A percentile compares a stretch with the other conserved stretches of the same genome.
These are phyloP conservation scores for Chaenogobius annularis DNA, from an alignment of 2,113 vertebrate genomes.

Conservation along the genomic window DNA sequence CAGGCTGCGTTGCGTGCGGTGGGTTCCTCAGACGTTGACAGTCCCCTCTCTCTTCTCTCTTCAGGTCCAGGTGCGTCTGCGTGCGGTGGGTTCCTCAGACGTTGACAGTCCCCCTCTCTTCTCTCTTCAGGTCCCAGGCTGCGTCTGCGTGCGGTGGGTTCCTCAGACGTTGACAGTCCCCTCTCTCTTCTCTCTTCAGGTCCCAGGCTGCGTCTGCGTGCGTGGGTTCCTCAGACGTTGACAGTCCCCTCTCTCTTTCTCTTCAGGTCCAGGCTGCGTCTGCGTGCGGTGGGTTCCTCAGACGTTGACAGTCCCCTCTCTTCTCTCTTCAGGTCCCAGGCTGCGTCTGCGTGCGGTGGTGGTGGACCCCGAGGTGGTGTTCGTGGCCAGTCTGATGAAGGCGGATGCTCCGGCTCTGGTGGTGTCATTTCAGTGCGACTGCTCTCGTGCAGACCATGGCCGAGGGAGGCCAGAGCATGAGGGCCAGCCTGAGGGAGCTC, in stretches of 20 bases:
- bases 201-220: conserved; percentile 71
- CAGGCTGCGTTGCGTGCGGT: conserved; percentile 77
- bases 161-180: too few species aligned
- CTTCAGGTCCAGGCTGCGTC: conserved; percentile 35
- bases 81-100: conserved; percentile 61
- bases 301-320: neutral
- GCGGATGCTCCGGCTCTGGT: conserved; percentile 88
- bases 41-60: conserved; percentile 22
- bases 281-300: too few species aligned
- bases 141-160: conserved; percentile 74
- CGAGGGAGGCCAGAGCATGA: conserved; percentile 73
- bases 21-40: conserved; percentile 5
- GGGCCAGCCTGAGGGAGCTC: conserved; percentile 83
- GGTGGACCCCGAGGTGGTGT: conserved; percentile 92
- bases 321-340: conserved; percentile 16
- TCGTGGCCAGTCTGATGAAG: conserved; percentile 89
- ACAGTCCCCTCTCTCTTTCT: conserved; percentile 19
- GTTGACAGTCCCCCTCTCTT: neutral
- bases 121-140: conserved; percentile 42
- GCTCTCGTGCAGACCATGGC: conserved; percentile 71
- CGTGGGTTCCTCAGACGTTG: neutral
- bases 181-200: conserved; percentile 8
- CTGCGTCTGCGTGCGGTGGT: conserved; percentile 81
- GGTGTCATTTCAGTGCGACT: conserved; percentile 88
- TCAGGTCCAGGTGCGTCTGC: conserved; percentile 58